Conservation (phyloP, 2,888 invertebrate genomes). For the Dasysyrphus albostriatus region DNA sequence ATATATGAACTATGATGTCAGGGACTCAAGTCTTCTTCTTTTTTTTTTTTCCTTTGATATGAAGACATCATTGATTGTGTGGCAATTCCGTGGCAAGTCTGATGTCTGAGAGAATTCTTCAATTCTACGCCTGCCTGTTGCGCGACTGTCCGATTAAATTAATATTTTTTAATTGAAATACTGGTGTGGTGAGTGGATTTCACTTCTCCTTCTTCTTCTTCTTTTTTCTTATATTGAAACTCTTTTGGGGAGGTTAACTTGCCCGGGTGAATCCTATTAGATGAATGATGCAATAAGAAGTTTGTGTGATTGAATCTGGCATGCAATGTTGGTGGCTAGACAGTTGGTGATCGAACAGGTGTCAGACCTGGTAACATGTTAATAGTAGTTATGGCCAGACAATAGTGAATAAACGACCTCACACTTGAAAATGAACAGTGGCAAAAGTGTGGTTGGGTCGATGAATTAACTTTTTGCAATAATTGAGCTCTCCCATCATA, state of each 20-base stretch:
- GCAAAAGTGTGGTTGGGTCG: conserved; percentile 9
- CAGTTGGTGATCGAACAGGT: conserved; percentile 36
- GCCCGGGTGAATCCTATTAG: conserved; percentile 63
- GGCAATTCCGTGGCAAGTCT: conserved; percentile 18
- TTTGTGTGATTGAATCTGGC: conserved; percentile 39
- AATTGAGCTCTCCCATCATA: background rate
- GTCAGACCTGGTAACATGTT: conserved; percentile 5
- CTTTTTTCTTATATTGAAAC: background rate
- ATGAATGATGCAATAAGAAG: conserved; percentile 44
- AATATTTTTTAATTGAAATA: conserved; percentile 34
- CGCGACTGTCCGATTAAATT: conserved; percentile 38
- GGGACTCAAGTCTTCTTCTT: conserved; percentile 12
- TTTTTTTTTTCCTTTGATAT: background rate
- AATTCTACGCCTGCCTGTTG: conserved; percentile 15
- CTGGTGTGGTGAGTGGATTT: conserved; percentile 33
- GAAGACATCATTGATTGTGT: conserved; percentile 27
- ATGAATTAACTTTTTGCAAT: conserved; percentile 35
- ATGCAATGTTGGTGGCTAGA: conserved; percentile 23
- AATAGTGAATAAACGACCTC: conserved; percentile 26
- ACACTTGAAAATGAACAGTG: conserved; percentile 40
- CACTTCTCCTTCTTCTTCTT: background rate
- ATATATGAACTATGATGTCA: conserved; percentile 36
- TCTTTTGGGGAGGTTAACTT: conserved; percentile 49
- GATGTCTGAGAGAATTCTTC: background rate
- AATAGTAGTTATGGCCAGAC: conserved; percentile 22